Percentiles rank a stretch among this genome's conserved stretches.
Evolutionary conservation across 2,888 invertebrate genomes (phyloP).

Genomic region (Rosalia funebris): DNA sequence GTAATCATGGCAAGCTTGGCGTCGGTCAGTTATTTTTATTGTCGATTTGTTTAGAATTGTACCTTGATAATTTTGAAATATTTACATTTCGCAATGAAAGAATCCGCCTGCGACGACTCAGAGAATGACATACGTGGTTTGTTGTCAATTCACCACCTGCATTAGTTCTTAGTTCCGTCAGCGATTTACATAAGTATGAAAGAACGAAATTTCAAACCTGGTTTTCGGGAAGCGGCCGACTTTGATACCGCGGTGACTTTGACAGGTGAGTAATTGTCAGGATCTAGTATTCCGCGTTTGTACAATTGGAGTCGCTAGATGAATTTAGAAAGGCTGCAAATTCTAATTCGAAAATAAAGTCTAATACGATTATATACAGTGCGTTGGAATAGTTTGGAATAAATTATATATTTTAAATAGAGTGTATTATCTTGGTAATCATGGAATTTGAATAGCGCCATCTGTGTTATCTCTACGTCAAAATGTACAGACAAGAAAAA

Average conservation of each 20-base stretch:
- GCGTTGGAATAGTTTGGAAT: too few relatives aligned
- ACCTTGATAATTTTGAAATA: conserved; percentile 18
- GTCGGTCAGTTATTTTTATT: conserved; percentile 6
- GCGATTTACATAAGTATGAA: background rate
- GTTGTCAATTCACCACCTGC: background rate
- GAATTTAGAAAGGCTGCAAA: too few relatives aligned
- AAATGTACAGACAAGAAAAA: too few relatives aligned
- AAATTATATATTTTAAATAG: too few relatives aligned
- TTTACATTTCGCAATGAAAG: conserved; percentile 16
- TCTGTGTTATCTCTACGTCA: too few relatives aligned
- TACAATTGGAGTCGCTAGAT: too few relatives aligned
- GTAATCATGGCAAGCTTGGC: too few relatives aligned
- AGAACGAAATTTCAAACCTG: conserved; percentile 3
- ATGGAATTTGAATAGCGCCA: too few relatives aligned
- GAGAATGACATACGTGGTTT: background rate
- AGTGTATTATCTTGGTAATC: too few relatives aligned
- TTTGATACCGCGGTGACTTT: conserved; percentile 41
- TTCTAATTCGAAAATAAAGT: too few relatives aligned
- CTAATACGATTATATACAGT: too few relatives aligned
- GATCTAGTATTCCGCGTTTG: background rate
- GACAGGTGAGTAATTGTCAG: conserved; percentile 37
- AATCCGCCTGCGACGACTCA: too few relatives aligned
- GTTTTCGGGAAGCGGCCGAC: conserved; percentile 29
- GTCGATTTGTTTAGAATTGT: conserved; percentile 16
- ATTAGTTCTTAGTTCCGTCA: background rate